phyloP scores from a whole-genome alignment of 2,888 invertebrate genomes.

The Pimpla rufipes region DNA sequence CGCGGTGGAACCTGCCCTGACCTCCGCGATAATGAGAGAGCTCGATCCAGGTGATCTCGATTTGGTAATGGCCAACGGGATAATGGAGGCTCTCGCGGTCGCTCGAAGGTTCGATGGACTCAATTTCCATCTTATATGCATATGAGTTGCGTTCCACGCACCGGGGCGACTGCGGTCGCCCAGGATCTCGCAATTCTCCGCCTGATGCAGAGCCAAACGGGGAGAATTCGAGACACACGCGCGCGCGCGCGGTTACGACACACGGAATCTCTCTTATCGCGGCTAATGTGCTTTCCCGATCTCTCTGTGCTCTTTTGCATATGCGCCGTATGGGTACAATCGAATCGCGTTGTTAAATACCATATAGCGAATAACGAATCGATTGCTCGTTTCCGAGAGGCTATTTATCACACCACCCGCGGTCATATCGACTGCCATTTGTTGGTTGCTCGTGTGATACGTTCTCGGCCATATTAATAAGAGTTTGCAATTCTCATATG shows the following conservation, averaged over 20 bases:
- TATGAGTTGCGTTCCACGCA: background rate
- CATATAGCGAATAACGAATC: conserved; percentile 58
- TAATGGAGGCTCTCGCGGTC: conserved; percentile 38
- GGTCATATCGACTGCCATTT: conserved; percentile 58
- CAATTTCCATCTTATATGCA: conserved; percentile 17
- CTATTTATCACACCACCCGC: conserved; percentile 67
- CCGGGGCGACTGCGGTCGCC: background rate
- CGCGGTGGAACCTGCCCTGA: conserved; percentile 77
- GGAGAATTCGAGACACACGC: conserved; percentile 53
- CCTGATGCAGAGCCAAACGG: background rate
- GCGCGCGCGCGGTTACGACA: conserved; percentile 56
- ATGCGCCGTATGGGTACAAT: conserved; percentile 33
- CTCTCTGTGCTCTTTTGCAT: conserved; percentile 40
- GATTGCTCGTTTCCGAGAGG: conserved; percentile 71
- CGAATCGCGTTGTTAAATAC: conserved; percentile 57
- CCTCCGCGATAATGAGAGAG: conserved; percentile 80
- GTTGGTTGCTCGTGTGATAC: conserved; percentile 42
- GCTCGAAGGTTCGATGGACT: conserved; percentile 51
- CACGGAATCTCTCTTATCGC: conserved; percentile 60
- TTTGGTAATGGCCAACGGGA: conserved; percentile 63
- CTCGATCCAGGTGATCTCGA: conserved; percentile 73
- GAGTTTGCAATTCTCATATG: conserved; percentile 15
- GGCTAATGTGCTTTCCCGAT: conserved; percentile 58
- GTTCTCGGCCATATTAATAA: conserved; percentile 18
- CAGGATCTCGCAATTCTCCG: conserved; percentile 20